phyloP scores from a whole-genome alignment of 2,113 vertebrate species.

The Colius striatus region DNA sequence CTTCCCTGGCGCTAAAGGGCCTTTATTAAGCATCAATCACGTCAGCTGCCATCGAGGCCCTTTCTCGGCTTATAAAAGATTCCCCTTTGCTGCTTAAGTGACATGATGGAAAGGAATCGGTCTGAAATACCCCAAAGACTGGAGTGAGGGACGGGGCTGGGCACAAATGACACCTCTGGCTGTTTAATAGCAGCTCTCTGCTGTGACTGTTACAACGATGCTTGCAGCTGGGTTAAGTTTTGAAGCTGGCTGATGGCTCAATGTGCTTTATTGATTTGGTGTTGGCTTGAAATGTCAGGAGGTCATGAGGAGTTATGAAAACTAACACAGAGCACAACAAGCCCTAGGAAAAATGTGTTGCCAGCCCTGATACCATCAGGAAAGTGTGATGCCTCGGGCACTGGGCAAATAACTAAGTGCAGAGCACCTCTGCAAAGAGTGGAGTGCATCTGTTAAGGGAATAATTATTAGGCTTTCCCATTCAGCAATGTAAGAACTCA shows the following conservation, averaged over 20 bases:
- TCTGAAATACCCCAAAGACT: slow-evolving; percentile 16
- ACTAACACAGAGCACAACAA: neutral
- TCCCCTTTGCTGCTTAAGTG: slow-evolving; percentile 27
- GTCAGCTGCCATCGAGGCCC: slow-evolving; percentile 26
- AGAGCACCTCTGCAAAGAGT: neutral
- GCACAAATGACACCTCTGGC: slow-evolving; percentile 11
- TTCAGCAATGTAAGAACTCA: neutral
- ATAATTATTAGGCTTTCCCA: neutral
- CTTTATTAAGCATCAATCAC: slow-evolving; percentile 70
- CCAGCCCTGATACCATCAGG: neutral
- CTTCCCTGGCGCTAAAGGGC: slow-evolving; percentile 48
- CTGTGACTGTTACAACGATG: neutral
- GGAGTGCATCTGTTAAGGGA: neutral
- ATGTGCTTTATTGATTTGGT: slow-evolving; percentile 3
- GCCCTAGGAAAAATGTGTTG: neutral
- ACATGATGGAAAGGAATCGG: slow-evolving; percentile 26
- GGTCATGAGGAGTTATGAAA: neutral
- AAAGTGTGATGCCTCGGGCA: neutral
- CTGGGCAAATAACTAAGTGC: neutral
- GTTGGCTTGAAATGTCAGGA: neutral
- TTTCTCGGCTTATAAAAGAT: slow-evolving; percentile 62
- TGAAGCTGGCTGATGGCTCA: neutral
- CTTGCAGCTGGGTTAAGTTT: slow-evolving; percentile 2
- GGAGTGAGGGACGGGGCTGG: neutral
- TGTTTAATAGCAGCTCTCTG: neutral